These are phyloP conservation scores for Accipiter virgatus DNA, from an alignment of 2,113 vertebrate species.

Conservation along the genomic window DNA sequence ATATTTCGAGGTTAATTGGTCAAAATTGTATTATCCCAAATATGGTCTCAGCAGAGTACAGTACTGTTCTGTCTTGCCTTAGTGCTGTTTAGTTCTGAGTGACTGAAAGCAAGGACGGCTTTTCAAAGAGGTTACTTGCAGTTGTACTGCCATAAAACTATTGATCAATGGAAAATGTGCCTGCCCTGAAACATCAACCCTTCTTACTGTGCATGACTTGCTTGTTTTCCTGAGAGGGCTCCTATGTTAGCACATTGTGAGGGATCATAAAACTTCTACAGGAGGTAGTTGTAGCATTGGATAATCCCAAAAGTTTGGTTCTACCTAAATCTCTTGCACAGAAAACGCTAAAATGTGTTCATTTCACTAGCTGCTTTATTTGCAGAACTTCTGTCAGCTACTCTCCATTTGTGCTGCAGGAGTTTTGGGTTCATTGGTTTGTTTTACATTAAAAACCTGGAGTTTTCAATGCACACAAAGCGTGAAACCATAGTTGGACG, in stretches of 20 bases:
- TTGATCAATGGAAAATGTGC: neutral
- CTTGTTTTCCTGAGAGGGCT: neutral
- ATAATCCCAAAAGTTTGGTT: neutral
- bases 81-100: neutral
- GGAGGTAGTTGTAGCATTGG: neutral
- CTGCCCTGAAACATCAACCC: neutral
- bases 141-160: neutral
- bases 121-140: neutral
- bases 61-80: neutral
- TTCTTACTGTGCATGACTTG: neutral
- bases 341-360: neutral
- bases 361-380: neutral
- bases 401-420: neutral
- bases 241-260: neutral
- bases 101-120: neutral
- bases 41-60: neutral
- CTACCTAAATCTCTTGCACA: neutral
- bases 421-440: neutral
- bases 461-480: neutral
- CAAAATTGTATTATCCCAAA: neutral
- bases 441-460: neutral
- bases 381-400: neutral
- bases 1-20: neutral
- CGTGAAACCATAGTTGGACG: neutral
- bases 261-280: neutral